phyloP scores from a whole-genome alignment of 2,888 invertebrate species.

The Alloplasta piceator region DNA sequence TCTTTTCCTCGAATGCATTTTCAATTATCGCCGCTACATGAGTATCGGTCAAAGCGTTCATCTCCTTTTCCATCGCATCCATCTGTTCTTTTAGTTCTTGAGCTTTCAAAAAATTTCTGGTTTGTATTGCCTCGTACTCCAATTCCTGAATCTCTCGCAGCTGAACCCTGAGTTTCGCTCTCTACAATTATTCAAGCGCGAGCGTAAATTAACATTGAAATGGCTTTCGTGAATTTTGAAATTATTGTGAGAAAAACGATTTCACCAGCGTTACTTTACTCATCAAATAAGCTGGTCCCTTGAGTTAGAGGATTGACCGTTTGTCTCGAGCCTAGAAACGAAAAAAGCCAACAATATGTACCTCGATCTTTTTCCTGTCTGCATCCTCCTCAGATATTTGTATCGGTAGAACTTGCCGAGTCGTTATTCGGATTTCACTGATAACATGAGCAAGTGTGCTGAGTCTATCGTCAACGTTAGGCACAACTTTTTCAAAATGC shows the following conservation, averaged over 20 bases:
- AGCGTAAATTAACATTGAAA: slow-evolving; percentile 9
- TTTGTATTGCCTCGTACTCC: slow-evolving; percentile 85
- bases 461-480: slow-evolving; percentile 83
- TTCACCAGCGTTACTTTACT: too few relatives aligned
- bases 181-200: slow-evolving; percentile 76
- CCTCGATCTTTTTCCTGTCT: slow-evolving; percentile 83
- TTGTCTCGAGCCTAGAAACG: not conserved
- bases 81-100: slow-evolving; percentile 85
- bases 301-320: too few relatives aligned
- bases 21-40: slow-evolving; percentile 72
- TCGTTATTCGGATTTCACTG: slow-evolving; percentile 86
- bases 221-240: slow-evolving; percentile 5
- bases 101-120: slow-evolving; percentile 86
- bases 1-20: slow-evolving; percentile 75
- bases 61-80: slow-evolving; percentile 76
- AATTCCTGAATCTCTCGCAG: slow-evolving; percentile 86
- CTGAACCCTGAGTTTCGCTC: slow-evolving; percentile 85
- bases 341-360: slow-evolving; percentile 66
- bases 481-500: slow-evolving; percentile 83
- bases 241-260: not conserved
- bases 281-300: too few relatives aligned
- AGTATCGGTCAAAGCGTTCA: slow-evolving; percentile 77
- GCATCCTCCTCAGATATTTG: slow-evolving; percentile 83
- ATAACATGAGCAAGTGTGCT: slow-evolving; percentile 86
- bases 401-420: slow-evolving; percentile 82